Evolutionary conservation across 2,888 invertebrate genomes (phyloP).

Genomic region (Perizoma affinitatum): DNA sequence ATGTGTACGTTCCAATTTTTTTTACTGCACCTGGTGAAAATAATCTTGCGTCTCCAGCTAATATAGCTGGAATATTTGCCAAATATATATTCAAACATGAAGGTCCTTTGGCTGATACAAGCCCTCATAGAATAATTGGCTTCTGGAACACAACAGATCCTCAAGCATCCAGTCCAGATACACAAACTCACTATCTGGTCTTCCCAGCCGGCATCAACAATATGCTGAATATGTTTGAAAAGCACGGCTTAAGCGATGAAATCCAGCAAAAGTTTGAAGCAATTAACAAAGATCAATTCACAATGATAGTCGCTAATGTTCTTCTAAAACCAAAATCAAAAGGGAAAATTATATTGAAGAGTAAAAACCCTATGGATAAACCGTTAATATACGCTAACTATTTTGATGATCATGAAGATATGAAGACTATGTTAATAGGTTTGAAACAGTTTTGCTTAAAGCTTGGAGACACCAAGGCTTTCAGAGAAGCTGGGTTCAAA

Average conservation of each 20-base stretch:
- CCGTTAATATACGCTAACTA: conserved; percentile 87
- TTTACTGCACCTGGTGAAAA: conserved; percentile 57
- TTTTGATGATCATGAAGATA: conserved; percentile 82
- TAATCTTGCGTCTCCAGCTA: conserved; percentile 46
- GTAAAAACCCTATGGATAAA: conserved; percentile 86
- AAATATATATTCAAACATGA: conserved; percentile 74
- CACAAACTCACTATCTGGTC: conserved; percentile 60
- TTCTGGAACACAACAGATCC: conserved; percentile 63
- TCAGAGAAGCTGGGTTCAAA: conserved; percentile 54
- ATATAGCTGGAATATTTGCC: conserved; percentile 56
- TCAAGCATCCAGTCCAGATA: conserved; percentile 55
- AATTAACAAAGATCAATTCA: conserved; percentile 53
- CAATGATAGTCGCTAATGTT: conserved; percentile 80
- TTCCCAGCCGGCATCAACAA: conserved; percentile 52
- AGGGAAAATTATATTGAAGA: conserved; percentile 87
- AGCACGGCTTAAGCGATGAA: conserved; percentile 55
- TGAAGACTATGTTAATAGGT: conserved; percentile 55
- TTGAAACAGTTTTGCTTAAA: conserved; percentile 51
- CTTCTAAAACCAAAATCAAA: conserved; percentile 87
- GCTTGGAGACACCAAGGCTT: conserved; percentile 55
- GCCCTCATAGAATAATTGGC: conserved; percentile 59
- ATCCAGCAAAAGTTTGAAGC: conserved; percentile 47
- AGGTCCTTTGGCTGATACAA: conserved; percentile 75
- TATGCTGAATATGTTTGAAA: conserved; percentile 51
- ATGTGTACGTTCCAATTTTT: conserved; percentile 66